Conservation (phyloP, 2,888 invertebrate genomes). For the Fragum whitleyi region DNA sequence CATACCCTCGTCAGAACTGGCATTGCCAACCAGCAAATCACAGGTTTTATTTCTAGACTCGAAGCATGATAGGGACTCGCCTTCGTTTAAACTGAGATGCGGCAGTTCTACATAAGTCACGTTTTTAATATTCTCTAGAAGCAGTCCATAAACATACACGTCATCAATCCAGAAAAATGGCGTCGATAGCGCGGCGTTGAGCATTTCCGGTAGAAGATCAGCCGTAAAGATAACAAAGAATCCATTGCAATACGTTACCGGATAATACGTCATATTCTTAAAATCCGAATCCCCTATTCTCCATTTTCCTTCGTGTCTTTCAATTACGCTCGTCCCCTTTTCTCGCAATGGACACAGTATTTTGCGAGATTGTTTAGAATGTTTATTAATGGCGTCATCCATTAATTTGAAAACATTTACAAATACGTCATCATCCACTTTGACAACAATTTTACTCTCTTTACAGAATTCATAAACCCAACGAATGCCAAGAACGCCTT, state of each 20-base stretch:
- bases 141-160: constrained; percentile 82
- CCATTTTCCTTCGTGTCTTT: constrained; percentile 74
- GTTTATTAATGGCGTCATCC: constrained; percentile 63
- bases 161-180: constrained; percentile 85
- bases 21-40: constrained; percentile 63
- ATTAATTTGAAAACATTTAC: constrained; percentile 75
- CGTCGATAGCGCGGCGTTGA: constrained; percentile 74
- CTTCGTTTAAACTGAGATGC: constrained; percentile 93
- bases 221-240: constrained; percentile 76
- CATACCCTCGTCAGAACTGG: constrained; percentile 61
- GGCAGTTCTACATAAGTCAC: constrained; percentile 86
- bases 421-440: too few relatives aligned
- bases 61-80: constrained; percentile 66
- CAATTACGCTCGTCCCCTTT: constrained; percentile 72
- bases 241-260: constrained; percentile 82
- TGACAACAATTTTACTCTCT: constrained; percentile 72
- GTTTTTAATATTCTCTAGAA: constrained; percentile 75
- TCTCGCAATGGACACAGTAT: constrained; percentile 72
- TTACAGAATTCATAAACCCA: constrained; percentile 76
- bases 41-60: constrained; percentile 59
- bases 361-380: constrained; percentile 56
- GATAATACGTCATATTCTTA: constrained; percentile 73
- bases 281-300: constrained; percentile 72
- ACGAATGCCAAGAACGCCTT: constrained; percentile 74
- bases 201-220: constrained; percentile 77